Evolutionary conservation across 2,113 vertebrate genomes (phyloP), one percentile per base, ranked within the genome.

Genomic region (Urocolius indicus): DNA sequence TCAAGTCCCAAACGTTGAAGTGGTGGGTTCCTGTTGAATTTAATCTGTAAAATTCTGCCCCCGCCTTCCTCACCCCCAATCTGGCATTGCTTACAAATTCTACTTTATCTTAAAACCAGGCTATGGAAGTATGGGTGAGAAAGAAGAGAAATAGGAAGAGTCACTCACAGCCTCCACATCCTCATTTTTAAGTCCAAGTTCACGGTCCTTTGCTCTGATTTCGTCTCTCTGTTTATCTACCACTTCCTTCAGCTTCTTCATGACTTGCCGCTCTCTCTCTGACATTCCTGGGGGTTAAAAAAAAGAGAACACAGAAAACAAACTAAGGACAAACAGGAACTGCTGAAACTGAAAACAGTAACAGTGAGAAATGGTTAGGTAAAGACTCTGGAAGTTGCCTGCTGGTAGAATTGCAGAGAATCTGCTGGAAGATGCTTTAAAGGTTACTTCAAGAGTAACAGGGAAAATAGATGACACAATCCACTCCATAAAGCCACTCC

Each of bases 171-270:
- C 99, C 84, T 99, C 99, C 0, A 99, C 96, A 32, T 99, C 99
- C 86, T 99, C 98, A 9, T 98, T 99, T 96, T 98, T 99, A 58
- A 98, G 98, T 3, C 97, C 98, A 0, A 99, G 98, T 95, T 99
- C 98, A 19, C 98, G 95, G 93, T 99, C 99, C 97, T 98, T 99
- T 41, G 98, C 98, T 9, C 98, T 98, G 96, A 99, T 98, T 97
- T 99, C 99, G 72, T 99, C 98, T 14, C 98, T 98, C 93, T 99
- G 99, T 84, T 99, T 99, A 95, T 99, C 98, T 55, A 99, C 98
- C 84, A 98, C 98, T 94, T 98, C 98, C 91, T 98, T 98, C 94
- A 99, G 98, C 96, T 98, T 99, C 95, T 98, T 99, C 98, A 99
- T 98, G 93, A 98, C 97, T 94, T 99, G 98, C 41, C 96, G 97